Percentiles rank a stretch among this genome's conserved stretches.
Evolutionary conservation across 2,113 vertebrate genomes (phyloP).

Genomic region (Pyxicephalus adspersus): DNA sequence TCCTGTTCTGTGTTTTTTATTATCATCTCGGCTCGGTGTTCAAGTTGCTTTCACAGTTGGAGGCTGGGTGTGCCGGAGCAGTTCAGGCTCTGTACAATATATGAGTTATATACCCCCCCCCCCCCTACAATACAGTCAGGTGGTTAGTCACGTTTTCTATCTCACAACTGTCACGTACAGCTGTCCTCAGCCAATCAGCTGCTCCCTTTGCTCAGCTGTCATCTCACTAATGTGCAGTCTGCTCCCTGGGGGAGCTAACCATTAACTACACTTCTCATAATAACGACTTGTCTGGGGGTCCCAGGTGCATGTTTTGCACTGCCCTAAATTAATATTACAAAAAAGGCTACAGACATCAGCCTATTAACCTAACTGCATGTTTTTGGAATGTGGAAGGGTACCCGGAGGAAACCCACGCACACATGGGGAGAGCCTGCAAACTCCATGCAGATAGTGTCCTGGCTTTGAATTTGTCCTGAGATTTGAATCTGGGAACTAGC

Average conservation of each 20-base stretch:
- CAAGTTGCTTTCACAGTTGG: neutral
- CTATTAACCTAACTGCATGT: no score
- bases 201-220: conserved; percentile 31
- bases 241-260: neutral
- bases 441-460: no score
- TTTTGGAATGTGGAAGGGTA: no score
- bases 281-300: no score
- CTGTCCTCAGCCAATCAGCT: conserved; percentile 10
- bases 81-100: neutral
- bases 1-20: neutral
- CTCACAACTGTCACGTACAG: conserved; percentile 36
- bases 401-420: no score
- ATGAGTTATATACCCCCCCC: neutral
- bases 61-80: neutral
- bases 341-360: no score
- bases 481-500: no score
- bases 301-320: no score
- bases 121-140: neutral
- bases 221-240: neutral
- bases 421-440: no score
- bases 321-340: no score
- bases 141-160: neutral
- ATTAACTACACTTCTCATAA: neutral
- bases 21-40: neutral
- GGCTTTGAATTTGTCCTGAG: no score